phyloP scores from a whole-genome alignment of 2,113 vertebrate species.

The Pipa parva region DNA sequence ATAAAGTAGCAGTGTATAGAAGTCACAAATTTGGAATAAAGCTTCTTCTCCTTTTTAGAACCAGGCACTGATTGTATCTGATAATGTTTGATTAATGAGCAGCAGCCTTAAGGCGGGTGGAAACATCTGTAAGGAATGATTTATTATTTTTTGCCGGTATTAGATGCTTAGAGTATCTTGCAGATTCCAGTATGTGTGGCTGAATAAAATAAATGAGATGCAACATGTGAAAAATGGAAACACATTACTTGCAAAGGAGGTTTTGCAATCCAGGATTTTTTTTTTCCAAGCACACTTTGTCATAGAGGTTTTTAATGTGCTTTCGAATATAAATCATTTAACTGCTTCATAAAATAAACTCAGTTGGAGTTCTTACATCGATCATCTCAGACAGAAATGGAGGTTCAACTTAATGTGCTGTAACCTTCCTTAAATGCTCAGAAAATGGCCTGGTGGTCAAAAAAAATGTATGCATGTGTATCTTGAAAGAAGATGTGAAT shows the following conservation, averaged over 20 bases:
- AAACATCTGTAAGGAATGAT: constrained; percentile 76
- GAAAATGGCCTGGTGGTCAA: constrained; percentile 37
- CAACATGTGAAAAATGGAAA: constrained; percentile 79
- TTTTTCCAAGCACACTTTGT: constrained; percentile 70
- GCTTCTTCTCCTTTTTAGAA: constrained; percentile 56
- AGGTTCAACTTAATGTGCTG: constrained; percentile 72
- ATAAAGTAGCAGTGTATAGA: constrained; percentile 64
- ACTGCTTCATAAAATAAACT: constrained; percentile 70
- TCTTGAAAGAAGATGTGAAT: constrained; percentile 33
- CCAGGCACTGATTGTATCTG: constrained; percentile 66
- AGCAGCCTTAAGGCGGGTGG: constrained; percentile 61
- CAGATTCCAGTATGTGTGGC: constrained; percentile 66
- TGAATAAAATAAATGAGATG: constrained; percentile 80
- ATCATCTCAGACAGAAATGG: constrained; percentile 69
- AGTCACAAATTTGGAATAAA: constrained; percentile 66
- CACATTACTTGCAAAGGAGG: constrained; percentile 70
- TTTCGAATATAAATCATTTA: constrained; percentile 73
- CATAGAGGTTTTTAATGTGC: constrained; percentile 68
- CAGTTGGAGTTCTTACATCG: constrained; percentile 69
- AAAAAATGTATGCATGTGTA: constrained; percentile 25
- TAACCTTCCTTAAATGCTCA: constrained; percentile 61
- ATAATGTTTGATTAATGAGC: constrained; percentile 85
- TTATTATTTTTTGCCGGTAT: constrained; percentile 77
- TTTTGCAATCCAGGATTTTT: constrained; percentile 67
- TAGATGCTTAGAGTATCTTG: constrained; percentile 65